Conservation (phyloP, 2,888 invertebrate species). For the Scrobipalpa atriplicella region DNA sequence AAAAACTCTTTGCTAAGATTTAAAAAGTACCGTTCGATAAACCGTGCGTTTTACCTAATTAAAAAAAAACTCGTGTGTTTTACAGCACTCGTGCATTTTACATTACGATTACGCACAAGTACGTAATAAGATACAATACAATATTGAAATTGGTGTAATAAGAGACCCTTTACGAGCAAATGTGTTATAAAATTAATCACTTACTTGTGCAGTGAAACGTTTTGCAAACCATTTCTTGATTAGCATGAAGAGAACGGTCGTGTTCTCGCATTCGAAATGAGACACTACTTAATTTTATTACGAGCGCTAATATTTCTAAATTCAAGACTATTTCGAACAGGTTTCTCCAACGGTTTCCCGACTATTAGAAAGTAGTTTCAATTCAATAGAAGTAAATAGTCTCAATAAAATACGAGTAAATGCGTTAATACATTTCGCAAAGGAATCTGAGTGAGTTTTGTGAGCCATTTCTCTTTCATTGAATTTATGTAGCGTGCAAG, state of each 20-base stretch:
- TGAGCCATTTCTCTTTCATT: conserved; percentile 25
- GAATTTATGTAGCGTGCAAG: conserved; percentile 9
- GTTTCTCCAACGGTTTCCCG: conserved; percentile 14
- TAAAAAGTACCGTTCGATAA: no score
- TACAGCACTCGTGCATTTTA: no score
- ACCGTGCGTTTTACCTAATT: no score
- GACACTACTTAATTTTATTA: conserved; percentile 12
- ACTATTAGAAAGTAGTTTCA: conserved; percentile 12
- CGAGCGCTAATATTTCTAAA: neutral
- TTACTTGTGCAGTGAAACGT: neutral
- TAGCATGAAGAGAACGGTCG: neutral
- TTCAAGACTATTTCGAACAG: conserved; percentile 15
- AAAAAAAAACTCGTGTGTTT: no score
- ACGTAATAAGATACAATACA: no score
- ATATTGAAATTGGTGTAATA: no score
- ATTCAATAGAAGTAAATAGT: conserved; percentile 26
- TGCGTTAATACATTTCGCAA: conserved; percentile 4
- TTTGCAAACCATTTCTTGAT: neutral
- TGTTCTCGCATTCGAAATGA: conserved; percentile 3
- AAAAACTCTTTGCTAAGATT: no score
- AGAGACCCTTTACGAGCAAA: no score
- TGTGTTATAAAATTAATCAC: no score
- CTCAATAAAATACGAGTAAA: neutral
- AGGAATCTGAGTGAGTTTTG: conserved; percentile 4
- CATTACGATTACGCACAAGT: no score